A percentile compares a stretch with the other conserved stretches of the same genome.
Evolutionary conservation across 2,888 invertebrate species (phyloP).

Genomic region (Eueremaeus valkanovi): DNA sequence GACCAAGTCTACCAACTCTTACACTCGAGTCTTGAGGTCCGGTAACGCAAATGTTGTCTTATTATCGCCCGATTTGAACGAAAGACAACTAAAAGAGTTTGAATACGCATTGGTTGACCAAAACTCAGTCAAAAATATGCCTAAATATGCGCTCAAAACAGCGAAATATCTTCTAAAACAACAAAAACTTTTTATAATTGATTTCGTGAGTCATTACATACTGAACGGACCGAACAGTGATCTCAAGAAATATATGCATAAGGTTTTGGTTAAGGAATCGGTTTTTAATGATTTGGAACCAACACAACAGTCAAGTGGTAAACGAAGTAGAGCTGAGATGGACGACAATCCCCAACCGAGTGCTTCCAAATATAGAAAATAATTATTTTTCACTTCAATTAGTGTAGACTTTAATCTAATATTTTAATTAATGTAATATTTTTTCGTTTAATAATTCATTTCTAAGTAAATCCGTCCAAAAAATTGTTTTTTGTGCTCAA

Average conservation of each 20-base stretch:
- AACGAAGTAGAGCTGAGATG: background rate
- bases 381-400: too few species aligned
- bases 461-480: too few species aligned
- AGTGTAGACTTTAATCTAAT: too few species aligned
- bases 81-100: background rate
- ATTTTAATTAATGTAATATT: too few species aligned
- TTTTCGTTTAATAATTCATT: too few species aligned
- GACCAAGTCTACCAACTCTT: background rate
- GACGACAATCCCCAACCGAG: background rate
- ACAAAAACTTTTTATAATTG: background rate
- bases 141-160: background rate
- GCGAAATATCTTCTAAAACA: background rate
- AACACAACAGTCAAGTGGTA: background rate
- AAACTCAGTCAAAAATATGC: background rate
- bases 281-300: background rate
- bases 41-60: slow-evolving; percentile 6
- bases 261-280: background rate
- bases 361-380: background rate
- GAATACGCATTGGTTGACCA: background rate
- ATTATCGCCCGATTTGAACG: background rate
- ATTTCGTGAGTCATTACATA: slow-evolving; percentile 7
- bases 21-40: background rate
- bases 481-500: too few species aligned
- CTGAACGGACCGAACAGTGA: background rate
- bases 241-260: background rate